These are phyloP conservation scores for Lumbricus terrestris DNA, from an alignment of 2,888 invertebrate genomes.

Conservation along the genomic window DNA sequence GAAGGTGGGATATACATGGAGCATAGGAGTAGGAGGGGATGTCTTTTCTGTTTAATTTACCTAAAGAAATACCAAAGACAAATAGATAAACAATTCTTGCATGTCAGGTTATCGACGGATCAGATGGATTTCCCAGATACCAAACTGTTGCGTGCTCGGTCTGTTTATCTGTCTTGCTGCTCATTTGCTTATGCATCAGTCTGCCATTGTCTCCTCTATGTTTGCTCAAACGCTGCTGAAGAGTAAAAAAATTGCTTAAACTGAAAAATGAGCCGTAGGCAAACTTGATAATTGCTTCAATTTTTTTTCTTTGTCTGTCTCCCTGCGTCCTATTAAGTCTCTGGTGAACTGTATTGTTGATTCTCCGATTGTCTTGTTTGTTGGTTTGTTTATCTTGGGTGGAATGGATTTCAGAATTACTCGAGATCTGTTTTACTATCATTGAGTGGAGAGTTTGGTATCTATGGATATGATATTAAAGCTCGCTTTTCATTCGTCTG, in stretches of 20 bases:
- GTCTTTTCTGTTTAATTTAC: background rate
- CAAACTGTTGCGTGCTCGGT: background rate
- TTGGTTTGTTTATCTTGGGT: background rate
- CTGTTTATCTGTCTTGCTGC: background rate
- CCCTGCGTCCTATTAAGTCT: background rate
- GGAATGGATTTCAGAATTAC: background rate
- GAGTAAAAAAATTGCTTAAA: background rate
- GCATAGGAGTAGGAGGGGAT: background rate
- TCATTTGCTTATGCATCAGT: background rate
- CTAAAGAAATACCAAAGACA: background rate
- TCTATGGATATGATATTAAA: background rate
- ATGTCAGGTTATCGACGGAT: background rate
- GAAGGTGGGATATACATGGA: no score
- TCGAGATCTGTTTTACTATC: background rate
- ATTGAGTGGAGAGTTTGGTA: background rate
- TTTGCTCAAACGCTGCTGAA: background rate
- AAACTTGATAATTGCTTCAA: background rate
- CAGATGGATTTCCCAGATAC: background rate
- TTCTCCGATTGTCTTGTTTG: background rate
- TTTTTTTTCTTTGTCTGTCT: background rate
- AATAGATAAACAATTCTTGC: background rate
- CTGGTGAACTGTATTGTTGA: background rate
- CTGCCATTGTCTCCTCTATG: background rate
- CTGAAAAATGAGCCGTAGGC: background rate
- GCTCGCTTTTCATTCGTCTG: background rate